Base-by-base conservation (phyloP, 1,140 invertebrate genomes). In the Bilobella aurantiaca region DNA sequence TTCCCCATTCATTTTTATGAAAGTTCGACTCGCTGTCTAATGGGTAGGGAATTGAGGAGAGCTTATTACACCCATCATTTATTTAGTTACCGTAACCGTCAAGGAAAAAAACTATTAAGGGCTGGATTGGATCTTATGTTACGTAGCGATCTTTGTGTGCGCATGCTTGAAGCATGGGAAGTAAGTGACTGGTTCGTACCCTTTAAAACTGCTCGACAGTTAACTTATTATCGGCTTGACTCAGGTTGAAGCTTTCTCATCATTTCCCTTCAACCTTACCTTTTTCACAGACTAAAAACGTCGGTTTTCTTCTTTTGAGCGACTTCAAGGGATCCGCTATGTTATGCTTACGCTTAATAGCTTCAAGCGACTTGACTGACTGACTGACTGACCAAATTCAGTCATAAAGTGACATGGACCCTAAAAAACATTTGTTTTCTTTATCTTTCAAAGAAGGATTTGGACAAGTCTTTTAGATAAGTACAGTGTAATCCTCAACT, bases 171-270 rank as follows among this genome's bases (percentile, higher is more conserved):
- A n/a, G n/a, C n/a, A n/a, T 18, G 18, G 18, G 34, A 42, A 23
- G 49, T 8, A 23, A 53, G 49, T 16, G 49, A 53, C 25, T 12
- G 49, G 49, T 53, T 12, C 14, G 49, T 53, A 53, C 49, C n/a
- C 25, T 53, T 53, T 18, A 53, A 18, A 53, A 53, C 49, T 53
- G 49, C 5, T 53, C 14, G 49, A 53, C 49, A 53, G 49, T 53
- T 53, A 53, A 53, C 49, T 53, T 53, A 53, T 53, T 53, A 53
- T 53, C 49, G 5, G 21, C 12, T 12, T 23, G 8, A 23, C 49
- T 53, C 49, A 53, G 49, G 8, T 23, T 53, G 5, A 8, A 16
- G 21, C 12, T 12, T 16, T 23, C 49, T 23, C 23, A 23, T 12
- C 49, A 5, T 23, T 23, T 53, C 49, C 49, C 49, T 53, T 23